Percentiles rank a stretch among this genome's conserved stretches.
Conservation (phyloP, 2,113 vertebrate species). For the Gambusia holbrooki region DNA sequence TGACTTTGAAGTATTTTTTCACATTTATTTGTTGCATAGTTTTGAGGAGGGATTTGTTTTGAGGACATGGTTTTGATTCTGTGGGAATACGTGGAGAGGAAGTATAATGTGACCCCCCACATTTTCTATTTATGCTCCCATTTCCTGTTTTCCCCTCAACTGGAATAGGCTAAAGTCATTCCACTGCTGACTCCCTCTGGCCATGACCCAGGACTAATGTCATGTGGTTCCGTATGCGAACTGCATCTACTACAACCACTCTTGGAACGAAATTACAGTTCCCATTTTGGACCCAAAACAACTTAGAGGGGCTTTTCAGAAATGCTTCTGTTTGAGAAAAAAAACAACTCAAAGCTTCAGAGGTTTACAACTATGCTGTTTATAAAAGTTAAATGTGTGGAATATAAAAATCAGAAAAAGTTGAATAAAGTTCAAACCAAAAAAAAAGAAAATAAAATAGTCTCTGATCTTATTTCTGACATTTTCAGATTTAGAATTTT, state of each 20-base stretch:
- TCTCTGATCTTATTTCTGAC: neutral
- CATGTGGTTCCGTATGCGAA: slow-evolving; percentile 69
- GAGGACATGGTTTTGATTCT: slow-evolving; percentile 46
- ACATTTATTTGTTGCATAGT: slow-evolving; percentile 35
- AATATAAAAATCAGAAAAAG: neutral
- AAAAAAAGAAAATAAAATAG: neutral
- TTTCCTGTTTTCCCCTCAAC: slow-evolving; percentile 75
- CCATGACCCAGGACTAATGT: slow-evolving; percentile 69
- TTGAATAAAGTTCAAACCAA: neutral
- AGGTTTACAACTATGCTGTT: neutral
- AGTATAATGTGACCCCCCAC: slow-evolving; percentile 70
- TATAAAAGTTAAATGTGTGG: neutral
- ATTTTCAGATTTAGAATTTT: neutral
- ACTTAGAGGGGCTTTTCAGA: slow-evolving; percentile 25
- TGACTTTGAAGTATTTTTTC: slow-evolving; percentile 31
- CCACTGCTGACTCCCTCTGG: slow-evolving; percentile 71
- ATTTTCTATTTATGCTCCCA: slow-evolving; percentile 76
- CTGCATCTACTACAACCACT: slow-evolving; percentile 55
- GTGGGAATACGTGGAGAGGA: slow-evolving; percentile 67
- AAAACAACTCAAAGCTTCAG: neutral
- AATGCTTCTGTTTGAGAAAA: slow-evolving; percentile 30
- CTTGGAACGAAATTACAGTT: slow-evolving; percentile 44
- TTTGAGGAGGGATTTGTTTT: slow-evolving; percentile 47
- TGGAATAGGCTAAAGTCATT: slow-evolving; percentile 64
- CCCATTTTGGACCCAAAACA: slow-evolving; percentile 49